Base-by-base conservation (phyloP, 2,113 vertebrate species). In the Podarcis muralis region DNA sequence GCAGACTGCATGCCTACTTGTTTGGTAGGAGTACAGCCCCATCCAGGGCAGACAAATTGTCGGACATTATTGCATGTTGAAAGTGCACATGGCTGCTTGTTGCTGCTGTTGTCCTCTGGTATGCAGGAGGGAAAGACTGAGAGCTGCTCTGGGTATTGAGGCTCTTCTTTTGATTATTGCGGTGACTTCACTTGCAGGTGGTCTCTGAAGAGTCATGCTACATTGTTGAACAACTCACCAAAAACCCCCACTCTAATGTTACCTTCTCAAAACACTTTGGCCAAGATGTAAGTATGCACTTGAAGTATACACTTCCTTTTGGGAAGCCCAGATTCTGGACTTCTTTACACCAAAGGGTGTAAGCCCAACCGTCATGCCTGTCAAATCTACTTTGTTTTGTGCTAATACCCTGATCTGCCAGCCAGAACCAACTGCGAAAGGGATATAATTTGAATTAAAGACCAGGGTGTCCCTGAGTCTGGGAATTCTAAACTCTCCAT, bases 161-260 rank as follows among this genome's bases (percentile, higher is more conserved):
- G 32, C 27, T 43, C 43, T 16, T 18, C 23, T 53, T 30, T 7
- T 9, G 9, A 20, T 57, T 37, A 27, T 15, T 37, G 23, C 18
- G 25, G 22, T 30, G 35, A 66, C 25, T 83, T 43, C 12, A 87
- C 2, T 90, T 89, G 32, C 87, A 96, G 96, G 48, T 8, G 0
- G 89, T 95, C 53, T 83, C 94, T 0, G 15, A n/a, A 12, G 80
- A 62, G 83, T 94, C 91, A 0, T 2, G 43, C 0, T 5, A 3
- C 32, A 35, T 95, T 11, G 8, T 95, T 87, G 78, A 94, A 62
- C 94, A 96, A 0, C 82, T 96, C 71, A 92, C 81, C 72, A 65
- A 81, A 53, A 88, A 84, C 43, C 2, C 1, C 5, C 15, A 13
- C 13, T 2, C 18, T 0, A 90, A 89, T 25, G 68, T 91, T 37